Percentiles rank a stretch among this genome's conserved stretches.
Conservation (phyloP, 1,140 invertebrate species). For the Zaprionus vittiger region DNA sequence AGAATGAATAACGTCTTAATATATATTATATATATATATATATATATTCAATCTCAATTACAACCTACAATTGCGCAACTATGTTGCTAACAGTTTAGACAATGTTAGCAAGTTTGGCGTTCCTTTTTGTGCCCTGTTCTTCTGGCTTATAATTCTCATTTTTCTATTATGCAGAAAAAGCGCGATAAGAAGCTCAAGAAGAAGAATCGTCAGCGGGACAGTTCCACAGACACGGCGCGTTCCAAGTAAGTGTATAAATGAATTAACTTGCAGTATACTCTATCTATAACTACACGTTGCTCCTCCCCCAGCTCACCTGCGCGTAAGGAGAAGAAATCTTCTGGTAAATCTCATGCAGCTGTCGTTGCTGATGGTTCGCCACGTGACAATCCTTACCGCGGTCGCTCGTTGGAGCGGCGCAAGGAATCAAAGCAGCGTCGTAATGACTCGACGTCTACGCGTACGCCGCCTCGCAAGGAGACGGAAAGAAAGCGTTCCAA, state of each 20-base stretch:
- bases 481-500: slow-evolving; percentile 33
- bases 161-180: slow-evolving; percentile 80
- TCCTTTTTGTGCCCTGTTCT: background rate
- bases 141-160: slow-evolving; percentile 40
- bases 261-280: background rate
- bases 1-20: slow-evolving; percentile 53
- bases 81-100: slow-evolving; percentile 72
- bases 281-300: background rate
- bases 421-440: slow-evolving; percentile 47
- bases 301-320: slow-evolving; percentile 41
- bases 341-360: slow-evolving; percentile 34
- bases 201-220: slow-evolving; percentile 63
- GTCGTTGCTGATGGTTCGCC: slow-evolving; percentile 30
- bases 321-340: slow-evolving; percentile 56
- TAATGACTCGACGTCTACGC: slow-evolving; percentile 45
- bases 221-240: slow-evolving; percentile 70
- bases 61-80: slow-evolving; percentile 3
- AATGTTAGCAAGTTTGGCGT: slow-evolving; percentile 48
- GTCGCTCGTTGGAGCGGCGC: slow-evolving; percentile 68
- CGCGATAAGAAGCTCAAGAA: slow-evolving; percentile 82
- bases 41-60: slow-evolving; percentile 18
- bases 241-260: slow-evolving; percentile 60
- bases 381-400: slow-evolving; percentile 59
- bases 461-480: slow-evolving; percentile 46
- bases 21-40: slow-evolving; percentile 15